Evolutionary conservation across 2,113 vertebrate species (phyloP), one percentile per base, ranked within the genome.

Genomic region (Oplegnathus fasciatus): DNA sequence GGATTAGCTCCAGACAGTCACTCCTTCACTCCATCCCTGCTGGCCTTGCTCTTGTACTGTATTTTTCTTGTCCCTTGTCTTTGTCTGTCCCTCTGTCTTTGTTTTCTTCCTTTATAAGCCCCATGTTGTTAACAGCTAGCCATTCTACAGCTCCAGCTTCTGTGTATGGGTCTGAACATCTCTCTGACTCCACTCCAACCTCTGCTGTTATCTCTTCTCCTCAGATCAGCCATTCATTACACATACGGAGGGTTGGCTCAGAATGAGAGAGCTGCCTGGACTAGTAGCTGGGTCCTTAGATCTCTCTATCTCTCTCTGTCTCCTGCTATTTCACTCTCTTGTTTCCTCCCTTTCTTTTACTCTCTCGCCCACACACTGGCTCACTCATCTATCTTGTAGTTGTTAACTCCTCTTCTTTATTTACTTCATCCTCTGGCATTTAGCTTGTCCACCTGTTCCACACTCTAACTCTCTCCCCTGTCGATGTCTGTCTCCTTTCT

Each of bases 181-280:
- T 83, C 58, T 78, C 74, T 70, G 75, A 82, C 54, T 74, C 32
- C 22, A 34, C 64, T 91, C 69, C 87, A 80, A 15, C 62, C 70
- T 78, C 55, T 14, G 32, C 85, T 73, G 76, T 88, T 90, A 89
- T 92, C 89, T 83, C 64, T 58, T 88, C 73, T 83, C 18, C 52
- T 84, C 68, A 78, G 57, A 81, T 84, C 72, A 83, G 83, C 40
- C 72, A 55, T 87, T 87, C 55, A 86, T 85, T 88, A 55, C 79
- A 89, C 82, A 89, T 84, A 28, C 83, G 84, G 87, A 88, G 69
- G 24, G 2, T 83, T 92, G 91, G 91, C 90, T 92, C 75, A 10
- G 26, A 85, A 78, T 82, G 85, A 85, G 87, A 86, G 73, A 77
- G 86, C 81, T 87, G 84, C 85, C 84, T 88, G 75, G 76, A 87